A percentile compares a stretch with the other conserved stretches of the same genome.
phyloP scores from a whole-genome alignment of 1,140 invertebrate genomes.

The Drosophila lini region DNA sequence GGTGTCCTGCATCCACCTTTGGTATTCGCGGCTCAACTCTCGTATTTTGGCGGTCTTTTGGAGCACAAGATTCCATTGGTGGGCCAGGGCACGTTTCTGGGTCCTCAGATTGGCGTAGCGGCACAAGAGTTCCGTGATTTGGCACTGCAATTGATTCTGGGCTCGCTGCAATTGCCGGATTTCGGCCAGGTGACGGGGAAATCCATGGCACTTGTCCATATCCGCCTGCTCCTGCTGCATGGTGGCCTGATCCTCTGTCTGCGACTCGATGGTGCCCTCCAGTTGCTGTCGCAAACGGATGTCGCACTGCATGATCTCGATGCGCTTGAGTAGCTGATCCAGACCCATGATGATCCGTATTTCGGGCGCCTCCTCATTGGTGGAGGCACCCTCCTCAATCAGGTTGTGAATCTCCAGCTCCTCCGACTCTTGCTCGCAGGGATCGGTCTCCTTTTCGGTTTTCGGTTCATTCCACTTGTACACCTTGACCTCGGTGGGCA shows the following conservation, averaged over 20 bases:
- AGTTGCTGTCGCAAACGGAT: conserved; percentile 4
- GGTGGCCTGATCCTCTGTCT: neutral
- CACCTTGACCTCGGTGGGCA: neutral
- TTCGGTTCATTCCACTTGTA: neutral
- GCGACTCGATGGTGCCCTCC: neutral
- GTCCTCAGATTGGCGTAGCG: conserved; percentile 16
- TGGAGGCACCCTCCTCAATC: neutral
- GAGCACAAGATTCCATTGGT: neutral
- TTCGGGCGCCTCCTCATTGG: neutral
- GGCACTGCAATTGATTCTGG: conserved; percentile 15
- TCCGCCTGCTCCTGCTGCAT: neutral
- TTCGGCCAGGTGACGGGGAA: neutral
- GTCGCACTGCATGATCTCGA: conserved; percentile 13
- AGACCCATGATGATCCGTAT: neutral
- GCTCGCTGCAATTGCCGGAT: neutral
- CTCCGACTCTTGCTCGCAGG: neutral
- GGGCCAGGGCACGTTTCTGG: neutral
- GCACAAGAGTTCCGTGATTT: conserved; percentile 20
- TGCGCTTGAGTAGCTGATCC: neutral
- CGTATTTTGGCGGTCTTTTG: neutral
- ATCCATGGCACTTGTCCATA: neutral
- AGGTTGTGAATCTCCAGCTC: neutral
- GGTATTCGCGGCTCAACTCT: neutral
- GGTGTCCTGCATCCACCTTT: conserved; percentile 22
- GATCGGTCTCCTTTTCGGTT: neutral